Base-by-base conservation (phyloP, 2,797 vertebrate species). In the Sebastes elongatus region DNA sequence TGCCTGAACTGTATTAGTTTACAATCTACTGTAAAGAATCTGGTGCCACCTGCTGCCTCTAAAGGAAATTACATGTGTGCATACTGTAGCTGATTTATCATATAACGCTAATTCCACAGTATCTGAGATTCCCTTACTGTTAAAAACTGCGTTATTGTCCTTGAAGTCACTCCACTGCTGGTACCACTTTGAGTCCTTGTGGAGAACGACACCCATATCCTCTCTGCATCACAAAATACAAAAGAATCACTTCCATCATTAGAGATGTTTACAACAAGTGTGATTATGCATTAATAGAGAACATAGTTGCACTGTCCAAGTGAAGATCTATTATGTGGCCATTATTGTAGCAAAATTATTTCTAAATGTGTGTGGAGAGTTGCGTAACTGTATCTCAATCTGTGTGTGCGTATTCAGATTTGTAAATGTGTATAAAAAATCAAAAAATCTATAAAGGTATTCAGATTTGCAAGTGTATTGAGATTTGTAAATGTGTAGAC, bases 81-180 rank as follows among this genome's bases (percentile, higher is more conserved):
- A 27, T 6, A 32, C 14, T 13, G 13, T 3, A 22, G 7, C 1
- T 53, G 11, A 49, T 57, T 16, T 46, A 30, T 66, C 55, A 63
- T 2, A 7, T 10, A 67, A 82, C 16, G 25, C 1, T 38, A 57
- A 64, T 42, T 23, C 11, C 14, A 49, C 11, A 49, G 18, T 3
- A 8, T 64, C 42, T 22, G 9, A 38, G 5, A 78, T 63, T 71
- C 7, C 25, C 97, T 96, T 96, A 99, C 98, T 93, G 83, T 97
- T 98, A 89, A 98, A 97, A 56, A 99, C 97, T 8, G 95, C 81
- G 0, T 98, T 99, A 92, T 97, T 98, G 92, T 99, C 97, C 93
- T 96, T 98, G 94, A 99, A 99, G 82, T 99, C 97, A 75, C 96
- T 98, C 98, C 98, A 99, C 90, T 99, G 98, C 86, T 98, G 97